These are phyloP conservation scores for Gallinago jamesoni DNA, from an alignment of 2,113 vertebrate species.

Conservation along the genomic window DNA sequence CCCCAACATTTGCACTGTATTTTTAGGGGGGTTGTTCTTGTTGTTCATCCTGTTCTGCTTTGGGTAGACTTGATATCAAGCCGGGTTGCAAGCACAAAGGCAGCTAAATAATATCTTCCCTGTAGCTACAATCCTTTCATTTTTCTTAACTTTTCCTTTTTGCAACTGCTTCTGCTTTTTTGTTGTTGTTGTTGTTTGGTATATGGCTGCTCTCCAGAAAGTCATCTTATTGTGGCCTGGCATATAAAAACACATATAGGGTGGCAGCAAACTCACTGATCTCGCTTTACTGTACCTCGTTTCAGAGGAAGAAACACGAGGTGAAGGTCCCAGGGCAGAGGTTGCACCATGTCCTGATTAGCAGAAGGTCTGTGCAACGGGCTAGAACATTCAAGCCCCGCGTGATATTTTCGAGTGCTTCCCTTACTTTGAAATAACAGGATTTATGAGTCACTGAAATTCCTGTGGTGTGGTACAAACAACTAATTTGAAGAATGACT, in stretches of 20 bases:
- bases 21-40: neutral
- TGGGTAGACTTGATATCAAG: neutral
- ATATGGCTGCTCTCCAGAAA: neutral
- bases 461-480: neutral
- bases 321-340: neutral
- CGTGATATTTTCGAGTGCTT: neutral
- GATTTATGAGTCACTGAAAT: conserved; percentile 36
- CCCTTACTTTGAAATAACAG: conserved; percentile 29
- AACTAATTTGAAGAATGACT: neutral
- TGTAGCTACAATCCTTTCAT: neutral
- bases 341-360: neutral
- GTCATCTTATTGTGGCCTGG: neutral
- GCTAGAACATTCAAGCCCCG: neutral
- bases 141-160: neutral
- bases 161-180: neutral
- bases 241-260: neutral
- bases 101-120: neutral
- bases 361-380: neutral
- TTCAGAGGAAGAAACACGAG: neutral
- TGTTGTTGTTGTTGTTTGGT: neutral
- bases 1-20: neutral
- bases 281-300: neutral
- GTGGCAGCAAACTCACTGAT: neutral
- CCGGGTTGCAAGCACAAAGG: neutral
- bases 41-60: neutral